phyloP scores from a whole-genome alignment of 2,113 vertebrate genomes.

The Lepus europaeus region DNA sequence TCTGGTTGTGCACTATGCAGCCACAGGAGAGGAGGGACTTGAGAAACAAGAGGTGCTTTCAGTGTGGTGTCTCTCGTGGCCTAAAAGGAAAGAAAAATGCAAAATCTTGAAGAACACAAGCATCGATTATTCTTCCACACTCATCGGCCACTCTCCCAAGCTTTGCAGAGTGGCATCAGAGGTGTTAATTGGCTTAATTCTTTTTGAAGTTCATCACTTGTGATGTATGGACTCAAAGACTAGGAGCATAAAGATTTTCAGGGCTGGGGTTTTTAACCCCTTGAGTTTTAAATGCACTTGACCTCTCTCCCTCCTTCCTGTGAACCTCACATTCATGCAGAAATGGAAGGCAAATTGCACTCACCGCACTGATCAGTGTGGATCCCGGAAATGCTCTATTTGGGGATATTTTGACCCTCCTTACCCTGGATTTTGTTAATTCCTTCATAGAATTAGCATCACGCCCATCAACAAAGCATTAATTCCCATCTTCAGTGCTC shows the following conservation, averaged over 20 bases:
- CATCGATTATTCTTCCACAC: slow-evolving; percentile 69
- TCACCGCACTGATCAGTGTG: background rate
- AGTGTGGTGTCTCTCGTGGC: background rate
- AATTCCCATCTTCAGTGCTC: background rate
- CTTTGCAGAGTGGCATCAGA: background rate
- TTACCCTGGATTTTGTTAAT: background rate
- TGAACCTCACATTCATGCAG: background rate
- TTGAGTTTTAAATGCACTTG: slow-evolving; percentile 62
- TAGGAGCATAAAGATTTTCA: slow-evolving; percentile 35
- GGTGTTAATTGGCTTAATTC: slow-evolving; percentile 69
- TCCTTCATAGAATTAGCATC: background rate
- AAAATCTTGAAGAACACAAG: slow-evolving; percentile 34
- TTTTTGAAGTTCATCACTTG: slow-evolving; percentile 72
- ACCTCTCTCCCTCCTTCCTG: slow-evolving; percentile 8
- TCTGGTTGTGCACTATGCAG: background rate
- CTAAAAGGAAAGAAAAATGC: slow-evolving; percentile 6
- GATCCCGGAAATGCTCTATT: slow-evolving; percentile 8
- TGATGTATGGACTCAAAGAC: slow-evolving; percentile 69
- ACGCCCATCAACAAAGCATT: background rate
- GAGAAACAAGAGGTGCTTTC: slow-evolving; percentile 53
- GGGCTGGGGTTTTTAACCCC: slow-evolving; percentile 64
- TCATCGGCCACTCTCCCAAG: slow-evolving; percentile 26
- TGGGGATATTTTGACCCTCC: background rate
- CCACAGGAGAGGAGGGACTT: background rate
- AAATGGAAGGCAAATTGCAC: background rate